These are phyloP conservation scores for Notothenia rossii DNA, from an alignment of 2,113 vertebrate species.

Conservation along the genomic window DNA sequence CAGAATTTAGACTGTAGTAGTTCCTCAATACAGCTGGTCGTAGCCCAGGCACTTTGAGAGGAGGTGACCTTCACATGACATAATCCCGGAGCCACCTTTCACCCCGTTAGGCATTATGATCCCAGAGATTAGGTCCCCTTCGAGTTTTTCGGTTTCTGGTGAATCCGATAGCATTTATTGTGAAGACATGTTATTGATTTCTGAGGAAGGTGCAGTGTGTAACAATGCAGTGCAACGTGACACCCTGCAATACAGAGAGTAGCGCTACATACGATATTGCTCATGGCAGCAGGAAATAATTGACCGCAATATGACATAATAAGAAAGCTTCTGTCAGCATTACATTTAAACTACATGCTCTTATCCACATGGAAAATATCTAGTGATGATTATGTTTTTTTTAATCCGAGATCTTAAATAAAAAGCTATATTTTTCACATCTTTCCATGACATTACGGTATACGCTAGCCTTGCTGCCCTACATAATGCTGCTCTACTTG, in stretches of 20 bases:
- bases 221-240: neutral
- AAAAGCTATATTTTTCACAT: constrained; percentile 18
- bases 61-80: constrained; percentile 39
- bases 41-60: constrained; percentile 13
- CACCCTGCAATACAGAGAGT: neutral
- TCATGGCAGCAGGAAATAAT: constrained; percentile 42
- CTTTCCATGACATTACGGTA: constrained; percentile 2
- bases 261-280: neutral
- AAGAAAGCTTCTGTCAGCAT: constrained; percentile 13
- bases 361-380: neutral
- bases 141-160: neutral
- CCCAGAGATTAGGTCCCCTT: neutral
- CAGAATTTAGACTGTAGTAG: constrained; percentile 25
- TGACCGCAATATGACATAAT: constrained; percentile 7
- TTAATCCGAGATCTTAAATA: constrained; percentile 26
- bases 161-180: neutral
- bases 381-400: constrained; percentile 2
- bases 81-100: constrained; percentile 58
- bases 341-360: constrained; percentile 10
- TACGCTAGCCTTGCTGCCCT: neutral
- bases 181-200: neutral
- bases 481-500: constrained; percentile 2
- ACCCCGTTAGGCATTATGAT: constrained; percentile 45
- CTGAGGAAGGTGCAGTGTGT: neutral
- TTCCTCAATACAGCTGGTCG: constrained; percentile 19